Conservation (phyloP, 1,140 invertebrate species). For the Drosophila mauritiana region DNA sequence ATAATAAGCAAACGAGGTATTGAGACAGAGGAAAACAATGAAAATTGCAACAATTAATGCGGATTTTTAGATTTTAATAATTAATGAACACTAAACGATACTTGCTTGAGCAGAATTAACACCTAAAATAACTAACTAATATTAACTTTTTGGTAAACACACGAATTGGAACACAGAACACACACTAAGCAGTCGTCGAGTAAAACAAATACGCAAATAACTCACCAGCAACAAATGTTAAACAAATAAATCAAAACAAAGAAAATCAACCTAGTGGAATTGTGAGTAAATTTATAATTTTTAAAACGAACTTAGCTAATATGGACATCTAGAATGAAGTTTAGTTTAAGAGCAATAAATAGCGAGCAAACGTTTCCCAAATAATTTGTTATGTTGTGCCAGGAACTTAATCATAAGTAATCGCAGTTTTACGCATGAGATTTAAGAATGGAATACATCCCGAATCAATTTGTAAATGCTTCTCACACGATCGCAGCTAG, state of each 20-base stretch:
- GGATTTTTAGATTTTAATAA: slow-evolving; percentile 79
- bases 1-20: slow-evolving; percentile 60
- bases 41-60: slow-evolving; percentile 59
- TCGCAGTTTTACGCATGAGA: slow-evolving; percentile 45
- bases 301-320: slow-evolving; percentile 53
- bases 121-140: slow-evolving; percentile 48
- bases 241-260: slow-evolving; percentile 37
- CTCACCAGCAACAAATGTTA: slow-evolving; percentile 47
- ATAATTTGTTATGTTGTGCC: slow-evolving; percentile 70
- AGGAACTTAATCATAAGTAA: slow-evolving; percentile 60
- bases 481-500: slow-evolving; percentile 36
- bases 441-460: slow-evolving; percentile 45
- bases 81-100: slow-evolving; percentile 53
- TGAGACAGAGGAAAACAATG: slow-evolving; percentile 30
- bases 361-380: neutral
- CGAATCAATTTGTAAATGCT: slow-evolving; percentile 73
- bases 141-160: slow-evolving; percentile 44
- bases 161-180: slow-evolving; percentile 48
- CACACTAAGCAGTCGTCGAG: slow-evolving; percentile 20
- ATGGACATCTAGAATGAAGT: slow-evolving; percentile 36
- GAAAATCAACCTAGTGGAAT: slow-evolving; percentile 48
- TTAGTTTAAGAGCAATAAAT: slow-evolving; percentile 70
- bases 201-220: slow-evolving; percentile 26
- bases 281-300: slow-evolving; percentile 62
- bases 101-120: slow-evolving; percentile 43